phyloP scores from a whole-genome alignment of 2,797 vertebrate genomes.

The Lagodon rhomboides region DNA sequence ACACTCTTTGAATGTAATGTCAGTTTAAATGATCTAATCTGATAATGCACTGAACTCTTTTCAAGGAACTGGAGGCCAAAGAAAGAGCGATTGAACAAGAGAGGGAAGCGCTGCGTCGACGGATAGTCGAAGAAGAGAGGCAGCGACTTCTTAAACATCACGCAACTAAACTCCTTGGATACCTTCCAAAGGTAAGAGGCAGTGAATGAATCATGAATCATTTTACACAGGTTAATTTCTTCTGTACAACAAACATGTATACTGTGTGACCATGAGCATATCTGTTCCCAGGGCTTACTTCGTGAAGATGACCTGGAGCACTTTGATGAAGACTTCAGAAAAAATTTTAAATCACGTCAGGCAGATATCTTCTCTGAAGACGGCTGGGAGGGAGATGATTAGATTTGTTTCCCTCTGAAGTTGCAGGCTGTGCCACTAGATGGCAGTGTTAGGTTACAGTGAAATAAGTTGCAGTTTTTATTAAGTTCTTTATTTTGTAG shows the following conservation, averaged over 20 bases:
- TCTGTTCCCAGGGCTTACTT: constrained; percentile 89
- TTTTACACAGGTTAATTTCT: not conserved
- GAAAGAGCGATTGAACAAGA: constrained; percentile 86
- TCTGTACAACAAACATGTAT: not conserved
- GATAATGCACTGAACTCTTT: constrained; percentile 20
- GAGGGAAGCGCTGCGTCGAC: constrained; percentile 82
- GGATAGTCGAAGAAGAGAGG: constrained; percentile 94
- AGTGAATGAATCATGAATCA: not conserved
- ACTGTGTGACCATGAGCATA: constrained; percentile 15
- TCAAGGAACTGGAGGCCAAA: constrained; percentile 89
- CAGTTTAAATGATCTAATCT: constrained; percentile 10
- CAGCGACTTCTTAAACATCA: constrained; percentile 91
- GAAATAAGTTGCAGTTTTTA: not conserved
- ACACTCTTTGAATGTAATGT: not conserved
- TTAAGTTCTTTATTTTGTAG: not conserved
- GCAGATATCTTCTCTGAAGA: constrained; percentile 74
- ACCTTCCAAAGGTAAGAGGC: constrained; percentile 90
- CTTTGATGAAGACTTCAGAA: constrained; percentile 92
- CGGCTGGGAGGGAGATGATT: constrained; percentile 71
- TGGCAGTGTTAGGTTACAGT: constrained; percentile 64
- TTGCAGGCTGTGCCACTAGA: constrained; percentile 77
- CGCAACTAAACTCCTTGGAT: constrained; percentile 91
- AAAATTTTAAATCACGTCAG: constrained; percentile 84
- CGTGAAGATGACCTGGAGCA: constrained; percentile 89
- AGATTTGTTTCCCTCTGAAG: not conserved